Conservation (phyloP, 2,113 vertebrate genomes). For the Zosterops japonicus region DNA sequence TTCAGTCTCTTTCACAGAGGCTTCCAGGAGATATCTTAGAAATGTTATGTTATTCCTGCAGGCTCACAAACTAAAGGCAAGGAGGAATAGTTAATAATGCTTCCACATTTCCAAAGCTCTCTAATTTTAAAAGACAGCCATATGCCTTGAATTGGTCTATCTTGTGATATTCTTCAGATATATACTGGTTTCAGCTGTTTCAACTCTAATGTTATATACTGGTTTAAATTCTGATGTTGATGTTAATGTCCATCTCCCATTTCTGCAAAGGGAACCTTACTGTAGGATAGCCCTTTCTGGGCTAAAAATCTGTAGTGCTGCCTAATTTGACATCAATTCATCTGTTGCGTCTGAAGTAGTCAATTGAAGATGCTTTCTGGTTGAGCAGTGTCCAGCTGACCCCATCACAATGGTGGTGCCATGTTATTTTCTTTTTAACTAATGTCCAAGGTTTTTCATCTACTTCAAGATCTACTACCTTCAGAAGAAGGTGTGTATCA, state of each 20-base stretch:
- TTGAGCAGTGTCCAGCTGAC: background rate
- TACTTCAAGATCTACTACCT: background rate
- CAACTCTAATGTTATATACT: background rate
- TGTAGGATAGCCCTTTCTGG: background rate
- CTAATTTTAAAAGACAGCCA: background rate
- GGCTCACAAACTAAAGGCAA: background rate
- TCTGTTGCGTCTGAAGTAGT: background rate
- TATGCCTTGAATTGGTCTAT: background rate
- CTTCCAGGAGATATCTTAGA: slow-evolving; percentile 22
- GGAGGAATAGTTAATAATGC: background rate
- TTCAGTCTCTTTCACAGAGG: slow-evolving; percentile 11
- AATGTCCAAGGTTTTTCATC: background rate
- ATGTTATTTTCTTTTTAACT: background rate
- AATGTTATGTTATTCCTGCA: background rate
- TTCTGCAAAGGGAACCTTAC: background rate
- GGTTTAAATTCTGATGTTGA: background rate
- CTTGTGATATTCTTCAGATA: background rate
- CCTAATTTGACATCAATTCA: background rate
- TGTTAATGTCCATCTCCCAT: background rate
- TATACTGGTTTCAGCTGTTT: background rate
- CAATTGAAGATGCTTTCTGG: background rate
- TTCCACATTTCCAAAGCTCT: background rate
- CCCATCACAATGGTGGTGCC: background rate
- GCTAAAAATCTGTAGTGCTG: background rate
- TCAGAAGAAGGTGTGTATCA: background rate